A percentile compares a stretch with the other conserved stretches of the same genome.
phyloP scores from a whole-genome alignment of 1,140 invertebrate genomes.

The Cecropterus lyciades region DNA sequence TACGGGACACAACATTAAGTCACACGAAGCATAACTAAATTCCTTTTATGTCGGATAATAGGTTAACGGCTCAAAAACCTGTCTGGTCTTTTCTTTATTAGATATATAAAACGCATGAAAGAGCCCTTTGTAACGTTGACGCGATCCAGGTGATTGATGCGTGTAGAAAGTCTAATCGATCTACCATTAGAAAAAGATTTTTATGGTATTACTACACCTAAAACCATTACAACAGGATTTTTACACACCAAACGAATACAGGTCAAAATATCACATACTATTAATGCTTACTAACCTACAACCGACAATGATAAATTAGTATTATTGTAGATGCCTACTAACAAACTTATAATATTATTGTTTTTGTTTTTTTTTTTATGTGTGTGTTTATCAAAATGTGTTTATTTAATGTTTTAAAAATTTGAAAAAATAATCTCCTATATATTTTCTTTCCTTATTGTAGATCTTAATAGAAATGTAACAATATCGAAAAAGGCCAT shows the following conservation, averaged over 20 bases:
- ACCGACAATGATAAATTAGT: too few relatives aligned
- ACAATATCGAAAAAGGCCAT: too few relatives aligned
- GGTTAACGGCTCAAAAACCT: constrained; percentile 31
- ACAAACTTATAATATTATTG: too few relatives aligned
- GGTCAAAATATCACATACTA: neutral
- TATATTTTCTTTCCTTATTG: too few relatives aligned
- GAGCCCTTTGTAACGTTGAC: constrained; percentile 38
- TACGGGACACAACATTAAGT: constrained; percentile 23
- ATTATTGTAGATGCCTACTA: too few relatives aligned
- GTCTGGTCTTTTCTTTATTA: constrained; percentile 34
- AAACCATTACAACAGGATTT: too few relatives aligned
- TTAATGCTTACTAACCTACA: too few relatives aligned
- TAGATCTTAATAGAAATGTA: too few relatives aligned
- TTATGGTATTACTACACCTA: neutral
- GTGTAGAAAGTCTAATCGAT: constrained; percentile 27
- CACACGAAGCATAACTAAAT: constrained; percentile 30
- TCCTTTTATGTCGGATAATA: constrained; percentile 32
- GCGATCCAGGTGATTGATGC: constrained; percentile 42
- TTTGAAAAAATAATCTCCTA: too few relatives aligned
- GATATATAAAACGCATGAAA: constrained; percentile 37
- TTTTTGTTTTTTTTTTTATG: too few relatives aligned
- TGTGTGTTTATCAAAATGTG: too few relatives aligned
- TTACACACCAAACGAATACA: neutral
- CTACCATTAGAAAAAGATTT: neutral
- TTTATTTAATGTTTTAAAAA: too few relatives aligned